phyloP scores from a whole-genome alignment of 2,888 invertebrate genomes.

The Ashinkailepas kermadecensis region DNA sequence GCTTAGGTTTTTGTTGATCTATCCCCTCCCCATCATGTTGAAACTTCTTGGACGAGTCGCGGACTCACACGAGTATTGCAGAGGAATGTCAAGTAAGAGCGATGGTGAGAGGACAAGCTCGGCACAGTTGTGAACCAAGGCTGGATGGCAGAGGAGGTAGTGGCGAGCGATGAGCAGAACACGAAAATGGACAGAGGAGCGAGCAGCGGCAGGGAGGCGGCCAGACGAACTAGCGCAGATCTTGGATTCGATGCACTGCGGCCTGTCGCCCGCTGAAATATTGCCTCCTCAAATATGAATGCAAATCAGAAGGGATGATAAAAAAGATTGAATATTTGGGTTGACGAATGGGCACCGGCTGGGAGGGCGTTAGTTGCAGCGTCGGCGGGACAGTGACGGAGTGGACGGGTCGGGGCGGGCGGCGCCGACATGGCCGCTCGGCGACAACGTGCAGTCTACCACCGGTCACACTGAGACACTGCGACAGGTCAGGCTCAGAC shows the following conservation, averaged over 20 bases:
- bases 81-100: no score
- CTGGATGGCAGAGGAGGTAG: neutral
- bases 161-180: neutral
- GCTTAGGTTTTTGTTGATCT: no score
- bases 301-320: constrained; percentile 22
- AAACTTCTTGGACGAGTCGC: no score
- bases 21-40: no score
- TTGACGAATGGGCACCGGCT: constrained; percentile 7
- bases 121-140: neutral
- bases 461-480: no score
- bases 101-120: no score
- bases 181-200: neutral
- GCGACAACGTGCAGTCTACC: no score
- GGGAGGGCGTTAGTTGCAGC: neutral
- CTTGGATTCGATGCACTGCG: neutral
- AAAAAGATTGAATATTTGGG: constrained; percentile 22
- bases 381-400: neutral
- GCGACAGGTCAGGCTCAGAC: no score
- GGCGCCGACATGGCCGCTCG: neutral
- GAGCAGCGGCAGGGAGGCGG: neutral
- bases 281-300: constrained; percentile 21
- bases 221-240: neutral
- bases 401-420: neutral
- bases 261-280: neutral
- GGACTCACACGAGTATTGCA: no score